Evolutionary conservation across 1,140 invertebrate genomes (phyloP), one percentile per base, ranked within the genome.

Genomic region (Carcinoscorpius rotundicauda): DNA sequence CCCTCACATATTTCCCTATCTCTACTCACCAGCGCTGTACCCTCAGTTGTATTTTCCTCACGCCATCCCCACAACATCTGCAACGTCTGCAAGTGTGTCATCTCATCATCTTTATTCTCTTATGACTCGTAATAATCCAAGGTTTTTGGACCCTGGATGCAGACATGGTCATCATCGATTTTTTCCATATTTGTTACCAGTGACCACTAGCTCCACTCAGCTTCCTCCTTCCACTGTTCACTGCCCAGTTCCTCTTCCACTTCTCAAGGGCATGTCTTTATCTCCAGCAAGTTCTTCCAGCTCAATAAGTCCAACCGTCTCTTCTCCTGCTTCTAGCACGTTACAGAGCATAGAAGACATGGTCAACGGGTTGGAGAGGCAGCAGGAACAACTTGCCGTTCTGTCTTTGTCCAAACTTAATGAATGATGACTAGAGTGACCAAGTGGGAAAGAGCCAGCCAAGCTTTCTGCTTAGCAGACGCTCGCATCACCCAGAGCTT

Each of bases 271-370:
- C 49, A 29, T 29, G 29, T 64, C 66, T n/a, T 59, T 57, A 3
- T 67, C 66, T 49, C 66, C 66, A 9, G 66, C 66, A 2, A 67
- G 66, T 58, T 67, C 66, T 49, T 62, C 62, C 10, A 63, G 66
- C 0, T 74, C 29, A 29, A 29, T 29, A 29, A 29, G 29, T 29
- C 29, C 29, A 29, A 29, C 29, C 29, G 29, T 29, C 29, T 29
- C 29, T 29, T 29, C 29, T 29, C 29, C 71, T 5, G 69, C 73
- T 9, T 74, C 77, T 11, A 78, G 77, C 67, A 91, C 95, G 77
- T 82, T 96, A 63, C 94, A 94, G 78, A 93, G 86, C 76, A 96
- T 96, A 78, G 92, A 96, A 78, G 93, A 93, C 75, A 95, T 95
- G 92, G 91, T 95, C 66, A 95, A 94, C 78, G 92, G 91, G 2